A percentile compares a stretch with the other conserved stretches of the same genome.
Evolutionary conservation across 2,113 vertebrate species (phyloP).

Genomic region (Greenwoodochromis staneri): DNA sequence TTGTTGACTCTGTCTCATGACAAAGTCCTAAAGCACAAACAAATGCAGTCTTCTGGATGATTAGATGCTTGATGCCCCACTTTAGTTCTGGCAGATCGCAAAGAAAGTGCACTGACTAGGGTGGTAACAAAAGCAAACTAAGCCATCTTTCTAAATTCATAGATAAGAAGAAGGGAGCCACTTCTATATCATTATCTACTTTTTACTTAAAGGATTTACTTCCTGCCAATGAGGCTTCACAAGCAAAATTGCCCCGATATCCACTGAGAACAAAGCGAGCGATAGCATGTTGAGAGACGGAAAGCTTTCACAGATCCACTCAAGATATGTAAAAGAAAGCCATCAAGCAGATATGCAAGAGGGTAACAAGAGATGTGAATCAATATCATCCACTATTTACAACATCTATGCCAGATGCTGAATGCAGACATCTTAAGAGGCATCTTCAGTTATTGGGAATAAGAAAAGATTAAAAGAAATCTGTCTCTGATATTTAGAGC

Average conservation of each 20-base stretch:
- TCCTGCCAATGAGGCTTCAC: background rate
- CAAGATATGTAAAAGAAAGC: conserved; percentile 22
- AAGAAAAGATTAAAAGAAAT: background rate
- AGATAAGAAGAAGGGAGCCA: background rate
- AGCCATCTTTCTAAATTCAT: background rate
- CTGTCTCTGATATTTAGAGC: background rate
- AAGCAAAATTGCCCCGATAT: background rate
- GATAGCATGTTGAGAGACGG: background rate
- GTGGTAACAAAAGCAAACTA: background rate
- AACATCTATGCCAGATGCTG: background rate
- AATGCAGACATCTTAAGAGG: background rate
- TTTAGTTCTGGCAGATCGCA: background rate
- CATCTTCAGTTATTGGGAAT: background rate
- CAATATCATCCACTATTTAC: conserved; percentile 19
- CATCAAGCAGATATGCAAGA: background rate
- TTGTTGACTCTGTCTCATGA: background rate
- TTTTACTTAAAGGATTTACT: background rate
- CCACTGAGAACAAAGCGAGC: background rate
- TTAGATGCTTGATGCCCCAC: background rate
- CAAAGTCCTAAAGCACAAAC: background rate
- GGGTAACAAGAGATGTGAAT: conserved; percentile 8
- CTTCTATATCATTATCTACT: background rate
- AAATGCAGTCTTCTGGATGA: background rate
- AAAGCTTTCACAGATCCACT: conserved; percentile 22
- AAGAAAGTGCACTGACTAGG: background rate